A percentile compares a stretch with the other conserved stretches of the same genome.
These are phyloP conservation scores for Periophthalmus modestus DNA, from an alignment of 2,113 vertebrate genomes.

Conservation along the genomic window DNA sequence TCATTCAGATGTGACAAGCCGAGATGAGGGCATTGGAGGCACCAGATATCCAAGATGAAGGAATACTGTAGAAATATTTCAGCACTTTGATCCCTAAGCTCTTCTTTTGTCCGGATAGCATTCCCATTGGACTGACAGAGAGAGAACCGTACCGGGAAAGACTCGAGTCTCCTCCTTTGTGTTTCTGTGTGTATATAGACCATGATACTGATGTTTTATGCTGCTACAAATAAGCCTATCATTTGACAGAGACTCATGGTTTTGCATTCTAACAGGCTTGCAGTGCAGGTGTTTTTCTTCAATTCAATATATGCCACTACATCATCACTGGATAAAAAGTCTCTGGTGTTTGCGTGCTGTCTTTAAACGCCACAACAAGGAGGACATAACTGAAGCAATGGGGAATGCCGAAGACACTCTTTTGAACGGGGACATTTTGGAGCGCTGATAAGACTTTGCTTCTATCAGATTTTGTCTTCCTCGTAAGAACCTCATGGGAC, in stretches of 20 bases:
- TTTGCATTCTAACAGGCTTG: constrained; percentile 69
- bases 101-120: constrained; percentile 87
- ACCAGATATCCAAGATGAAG: constrained; percentile 84
- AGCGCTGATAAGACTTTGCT: constrained; percentile 39
- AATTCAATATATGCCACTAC: constrained; percentile 67
- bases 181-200: constrained; percentile 74
- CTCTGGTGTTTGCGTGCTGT: constrained; percentile 68
- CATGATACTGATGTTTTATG: constrained; percentile 70
- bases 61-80: constrained; percentile 84
- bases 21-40: constrained; percentile 84
- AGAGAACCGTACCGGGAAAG: constrained; percentile 52
- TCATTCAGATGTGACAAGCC: constrained; percentile 93
- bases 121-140: constrained; percentile 84
- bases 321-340: constrained; percentile 80
- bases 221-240: constrained; percentile 73
- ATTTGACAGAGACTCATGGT: constrained; percentile 60
- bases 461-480: constrained; percentile 33
- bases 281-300: constrained; percentile 60
- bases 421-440: constrained; percentile 41
- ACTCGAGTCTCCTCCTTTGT: constrained; percentile 62
- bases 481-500: constrained; percentile 37
- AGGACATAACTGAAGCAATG: constrained; percentile 52
- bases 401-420: constrained; percentile 38
- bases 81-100: constrained; percentile 90
- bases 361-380: constrained; percentile 45